Evolutionary conservation across 2,888 invertebrate genomes (phyloP), one percentile per base, ranked within the genome.

Genomic region (Bugula neritina): DNA sequence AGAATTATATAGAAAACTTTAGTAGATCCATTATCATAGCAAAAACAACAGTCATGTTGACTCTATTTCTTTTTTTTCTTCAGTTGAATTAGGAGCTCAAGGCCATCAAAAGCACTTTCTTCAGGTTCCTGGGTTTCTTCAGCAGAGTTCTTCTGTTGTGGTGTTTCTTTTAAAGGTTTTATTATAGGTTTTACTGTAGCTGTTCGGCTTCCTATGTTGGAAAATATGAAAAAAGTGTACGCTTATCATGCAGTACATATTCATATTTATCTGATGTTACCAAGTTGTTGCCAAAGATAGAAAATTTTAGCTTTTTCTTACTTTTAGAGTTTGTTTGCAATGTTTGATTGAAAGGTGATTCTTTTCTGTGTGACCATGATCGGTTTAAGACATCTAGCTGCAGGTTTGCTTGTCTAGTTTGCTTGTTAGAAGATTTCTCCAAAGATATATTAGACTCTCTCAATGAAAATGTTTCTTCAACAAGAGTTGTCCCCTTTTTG

Each of bases 131-230:
- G n/a, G n/a, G 5, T n/a, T 5, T 5, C 5, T 13, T 5, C 25
- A 5, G 57, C 25, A 13, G 5, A 5, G 13, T 57, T 10, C 10
- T 57, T 57, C n/a, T n/a, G n/a, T n/a, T n/a, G n/a, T n/a, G n/a
- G n/a, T n/a, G n/a, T n/a, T n/a, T 43, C 25, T n/a, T 55, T 55
- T 23, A 55, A 17, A 55, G 5, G 3, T 63, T 34, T 25, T 3
- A 63, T 63, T 27, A 63, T 63, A 3, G 63, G 63, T 31, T n/a
- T 27, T 27, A 63, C 63, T 31, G 63, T 63, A 25, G 63, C 63
- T 10, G 63, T 63, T 63, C 25, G 63, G 31, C 31, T 63, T 25
- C 13, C 63, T 63, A 63, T 10, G 31, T 23, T 57, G 23, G 21
- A 57, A 5, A n/a, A n/a, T n/a, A n/a, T n/a, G n/a, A n/a, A n/a